A percentile compares a stretch with the other conserved stretches of the same genome.
phyloP scores from a whole-genome alignment of 2,797 vertebrate genomes.

The Hapalemur alaotrensis region DNA sequence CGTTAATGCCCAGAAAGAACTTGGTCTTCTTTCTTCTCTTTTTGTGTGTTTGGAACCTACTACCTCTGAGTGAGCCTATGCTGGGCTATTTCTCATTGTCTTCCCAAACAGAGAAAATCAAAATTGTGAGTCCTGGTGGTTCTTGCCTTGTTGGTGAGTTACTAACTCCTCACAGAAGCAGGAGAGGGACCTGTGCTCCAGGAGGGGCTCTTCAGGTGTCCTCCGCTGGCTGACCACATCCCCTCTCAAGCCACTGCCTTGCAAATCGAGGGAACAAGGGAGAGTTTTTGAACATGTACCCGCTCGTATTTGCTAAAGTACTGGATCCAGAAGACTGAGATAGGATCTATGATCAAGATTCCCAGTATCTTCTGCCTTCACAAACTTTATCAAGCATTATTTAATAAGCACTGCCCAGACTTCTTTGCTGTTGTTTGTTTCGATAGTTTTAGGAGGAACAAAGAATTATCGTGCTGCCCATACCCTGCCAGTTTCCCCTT shows the following conservation, averaged over 20 bases:
- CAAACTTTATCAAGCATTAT: neutral
- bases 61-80: neutral
- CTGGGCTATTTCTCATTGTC: neutral
- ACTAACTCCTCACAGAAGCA: neutral
- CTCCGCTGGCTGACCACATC: neutral
- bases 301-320: neutral
- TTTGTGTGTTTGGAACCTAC: neutral
- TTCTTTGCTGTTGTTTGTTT: neutral
- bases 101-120: neutral
- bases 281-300: neutral
- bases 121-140: neutral
- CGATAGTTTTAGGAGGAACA: neutral
- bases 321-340: neutral
- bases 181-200: neutral
- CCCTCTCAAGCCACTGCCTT: neutral
- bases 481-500: neutral
- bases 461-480: neutral
- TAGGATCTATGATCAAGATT: neutral
- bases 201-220: neutral
- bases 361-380: neutral
- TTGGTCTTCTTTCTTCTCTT: neutral
- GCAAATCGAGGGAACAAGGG: neutral
- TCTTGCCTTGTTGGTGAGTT: neutral
- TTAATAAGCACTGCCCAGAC: neutral
- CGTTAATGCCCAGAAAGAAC: neutral